Base-by-base conservation (phyloP, 1,140 invertebrate species). In the Heterodera schachtii region DNA sequence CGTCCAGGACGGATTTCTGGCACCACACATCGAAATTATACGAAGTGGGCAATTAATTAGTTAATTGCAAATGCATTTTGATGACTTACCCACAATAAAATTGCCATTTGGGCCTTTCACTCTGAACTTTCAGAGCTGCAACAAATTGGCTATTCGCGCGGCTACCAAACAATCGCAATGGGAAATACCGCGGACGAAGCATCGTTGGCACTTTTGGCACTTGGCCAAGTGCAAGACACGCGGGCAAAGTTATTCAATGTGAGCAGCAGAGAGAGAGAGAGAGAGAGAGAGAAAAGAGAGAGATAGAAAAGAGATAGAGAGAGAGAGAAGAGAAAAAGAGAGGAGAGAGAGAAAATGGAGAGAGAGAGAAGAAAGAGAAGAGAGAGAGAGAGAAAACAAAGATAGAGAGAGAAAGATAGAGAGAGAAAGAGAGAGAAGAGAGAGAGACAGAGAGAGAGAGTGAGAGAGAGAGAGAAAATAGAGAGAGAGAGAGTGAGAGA, bases 111-210 rank as follows among this genome's bases (percentile, higher is more conserved):
- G 13, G 13, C 57, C 19, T 60, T 60, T 16, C 57, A 60, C 13
- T 1, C 11, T 5, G 13, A 31, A 11, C 16, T 19, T 83, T 82
- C 16, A 84, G 82, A 80, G 44, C 73, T 84, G 67, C 82, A 84
- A 73, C 81, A 84, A 73, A 76, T 77, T 47, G 83, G 83, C n/a
- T 84, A 86, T 70, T 43, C 57, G 6, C 79, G 71, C 46, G 69
- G 64, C n/a, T 57, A 78, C 9, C 85, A 86, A 73, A 86, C 85
- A 13, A 84, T 85, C 43, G 85, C 60, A 43, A 79, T 78, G 44
- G 84, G 84, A 21, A 84, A 86, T n/a, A 86, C 57, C 16, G 71
- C 84, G 0, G 84, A 85, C 47, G 84, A 85, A 57, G 82, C 84
- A 6, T 86, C 84, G 8, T 19, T 85, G 21, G 83, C 86, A 21